Percentiles rank a stretch among this genome's conserved stretches.
Evolutionary conservation across 30 jellyfish, hydroid and myxozoan genomes (phyloP).

Genomic region (Nemopilema nomurai): DNA sequence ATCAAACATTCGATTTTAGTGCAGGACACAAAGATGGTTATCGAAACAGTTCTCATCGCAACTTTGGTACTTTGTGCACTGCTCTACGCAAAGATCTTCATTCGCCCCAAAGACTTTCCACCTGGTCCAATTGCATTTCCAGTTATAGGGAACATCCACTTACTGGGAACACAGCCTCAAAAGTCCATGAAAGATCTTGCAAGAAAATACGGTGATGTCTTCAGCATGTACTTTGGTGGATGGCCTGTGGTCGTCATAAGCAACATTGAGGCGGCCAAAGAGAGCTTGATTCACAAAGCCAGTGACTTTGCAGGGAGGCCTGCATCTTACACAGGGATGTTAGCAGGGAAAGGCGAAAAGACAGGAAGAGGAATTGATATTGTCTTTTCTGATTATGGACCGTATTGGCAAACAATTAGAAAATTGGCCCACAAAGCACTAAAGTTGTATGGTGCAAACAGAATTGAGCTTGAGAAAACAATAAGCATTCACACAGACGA

Average conservation of each 20-base stretch:
- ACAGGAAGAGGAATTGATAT: slow-evolving; percentile 67
- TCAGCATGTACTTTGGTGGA: slow-evolving; percentile 61
- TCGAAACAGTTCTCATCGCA: slow-evolving; percentile 23
- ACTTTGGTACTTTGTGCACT: neutral
- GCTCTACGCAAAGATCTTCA: slow-evolving; percentile 16
- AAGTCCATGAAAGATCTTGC: slow-evolving; percentile 33
- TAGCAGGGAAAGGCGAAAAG: slow-evolving; percentile 59
- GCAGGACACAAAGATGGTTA: slow-evolving; percentile 6
- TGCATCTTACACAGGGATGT: slow-evolving; percentile 27
- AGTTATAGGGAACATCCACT: slow-evolving; percentile 54
- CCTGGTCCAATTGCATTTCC: slow-evolving; percentile 69
- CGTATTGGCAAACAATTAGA: slow-evolving; percentile 62
- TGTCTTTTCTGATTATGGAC: slow-evolving; percentile 69
- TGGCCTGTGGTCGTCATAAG: slow-evolving; percentile 32
- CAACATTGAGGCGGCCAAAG: slow-evolving; percentile 56
- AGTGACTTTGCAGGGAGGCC: slow-evolving; percentile 78
- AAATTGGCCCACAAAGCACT: slow-evolving; percentile 67
- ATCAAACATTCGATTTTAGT: neutral
- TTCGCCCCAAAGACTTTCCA: slow-evolving; percentile 56
- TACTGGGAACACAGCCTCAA: slow-evolving; percentile 49
- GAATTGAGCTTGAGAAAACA: slow-evolving; percentile 36
- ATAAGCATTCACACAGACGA: slow-evolving; percentile 27
- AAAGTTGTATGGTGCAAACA: slow-evolving; percentile 68
- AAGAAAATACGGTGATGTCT: slow-evolving; percentile 51
- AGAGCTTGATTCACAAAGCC: slow-evolving; percentile 42